phyloP scores from a whole-genome alignment of 2,888 invertebrate species.

The Drosophila maculinotata region DNA sequence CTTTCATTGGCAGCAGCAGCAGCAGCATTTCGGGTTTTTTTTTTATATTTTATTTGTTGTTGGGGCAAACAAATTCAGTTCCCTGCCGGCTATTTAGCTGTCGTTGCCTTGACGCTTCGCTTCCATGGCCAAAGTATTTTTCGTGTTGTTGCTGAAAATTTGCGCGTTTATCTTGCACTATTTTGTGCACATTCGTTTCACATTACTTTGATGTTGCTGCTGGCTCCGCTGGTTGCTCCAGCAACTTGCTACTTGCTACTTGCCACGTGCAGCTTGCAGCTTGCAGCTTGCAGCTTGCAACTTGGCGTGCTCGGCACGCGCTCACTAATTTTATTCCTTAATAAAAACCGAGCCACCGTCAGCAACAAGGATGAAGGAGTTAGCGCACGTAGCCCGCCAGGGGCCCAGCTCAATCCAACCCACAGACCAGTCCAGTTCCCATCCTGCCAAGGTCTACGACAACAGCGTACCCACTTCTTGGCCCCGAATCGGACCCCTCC shows the following conservation, averaged over 20 bases:
- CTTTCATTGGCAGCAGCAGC: not conserved
- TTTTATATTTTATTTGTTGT: not conserved
- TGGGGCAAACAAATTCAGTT: slow-evolving; percentile 39
- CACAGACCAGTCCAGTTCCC: too few relatives aligned
- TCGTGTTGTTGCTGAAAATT: slow-evolving; percentile 45
- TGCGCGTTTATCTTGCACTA: slow-evolving; percentile 60
- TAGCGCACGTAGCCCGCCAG: slow-evolving; percentile 30
- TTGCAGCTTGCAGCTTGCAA: slow-evolving; percentile 50
- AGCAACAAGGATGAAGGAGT: slow-evolving; percentile 39
- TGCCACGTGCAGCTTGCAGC: slow-evolving; percentile 38
- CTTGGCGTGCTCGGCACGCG: slow-evolving; percentile 72
- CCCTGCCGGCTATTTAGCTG: slow-evolving; percentile 45
- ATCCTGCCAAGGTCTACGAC: slow-evolving; percentile 23
- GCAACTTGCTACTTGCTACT: slow-evolving; percentile 5
- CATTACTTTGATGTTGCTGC: slow-evolving; percentile 64
- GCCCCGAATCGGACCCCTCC: slow-evolving; percentile 13
- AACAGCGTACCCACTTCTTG: slow-evolving; percentile 1
- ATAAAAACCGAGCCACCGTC: slow-evolving; percentile 64
- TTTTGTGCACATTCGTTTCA: slow-evolving; percentile 67
- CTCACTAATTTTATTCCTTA: slow-evolving; percentile 79
- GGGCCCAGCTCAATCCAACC: too few relatives aligned
- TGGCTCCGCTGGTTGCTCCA: slow-evolving; percentile 11
- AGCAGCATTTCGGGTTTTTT: too few relatives aligned
- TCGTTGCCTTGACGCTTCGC: slow-evolving; percentile 45
- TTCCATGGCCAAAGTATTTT: slow-evolving; percentile 25